phyloP scores from a whole-genome alignment of 2,797 vertebrate species.

The Hydrocynus forskahlii region DNA sequence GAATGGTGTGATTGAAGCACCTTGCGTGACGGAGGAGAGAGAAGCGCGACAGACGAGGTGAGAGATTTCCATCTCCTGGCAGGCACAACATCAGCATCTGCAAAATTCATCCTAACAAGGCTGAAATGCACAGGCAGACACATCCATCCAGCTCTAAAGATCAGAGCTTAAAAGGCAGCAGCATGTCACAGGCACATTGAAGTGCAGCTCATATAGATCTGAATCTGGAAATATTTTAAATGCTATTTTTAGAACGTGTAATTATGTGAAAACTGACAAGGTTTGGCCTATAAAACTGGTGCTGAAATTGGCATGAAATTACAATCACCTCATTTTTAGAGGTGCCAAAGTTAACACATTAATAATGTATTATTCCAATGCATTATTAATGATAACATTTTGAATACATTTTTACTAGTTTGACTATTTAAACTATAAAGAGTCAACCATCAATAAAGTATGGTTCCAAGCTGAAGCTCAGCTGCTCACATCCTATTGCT shows the following conservation, averaged over 20 bases:
- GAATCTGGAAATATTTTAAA: neutral
- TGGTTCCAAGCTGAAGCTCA: too few species aligned
- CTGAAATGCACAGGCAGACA: slow-evolving; percentile 29
- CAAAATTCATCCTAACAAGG: slow-evolving; percentile 18
- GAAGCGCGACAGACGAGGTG: slow-evolving; percentile 53
- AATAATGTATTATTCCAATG: too few species aligned
- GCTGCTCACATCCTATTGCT: too few species aligned
- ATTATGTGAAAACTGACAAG: neutral
- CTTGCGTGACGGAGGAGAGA: slow-evolving; percentile 58
- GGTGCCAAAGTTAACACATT: too few species aligned
- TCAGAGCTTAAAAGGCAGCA: neutral
- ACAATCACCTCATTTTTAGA: too few species aligned
- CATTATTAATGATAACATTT: too few species aligned
- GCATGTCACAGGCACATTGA: neutral
- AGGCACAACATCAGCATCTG: slow-evolving; percentile 33
- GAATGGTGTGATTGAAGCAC: slow-evolving; percentile 63
- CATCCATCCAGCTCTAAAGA: neutral
- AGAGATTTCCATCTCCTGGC: slow-evolving; percentile 41
- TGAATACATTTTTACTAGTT: too few species aligned
- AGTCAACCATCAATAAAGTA: too few species aligned
- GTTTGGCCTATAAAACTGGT: too few species aligned
- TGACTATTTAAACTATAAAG: too few species aligned
- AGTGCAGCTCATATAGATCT: neutral
- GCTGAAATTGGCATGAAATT: too few species aligned
- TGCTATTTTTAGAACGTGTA: neutral